A percentile compares a stretch with the other conserved stretches of the same genome.
Conservation (phyloP, 2,888 invertebrate species). For the Clitarchus hookeri region DNA sequence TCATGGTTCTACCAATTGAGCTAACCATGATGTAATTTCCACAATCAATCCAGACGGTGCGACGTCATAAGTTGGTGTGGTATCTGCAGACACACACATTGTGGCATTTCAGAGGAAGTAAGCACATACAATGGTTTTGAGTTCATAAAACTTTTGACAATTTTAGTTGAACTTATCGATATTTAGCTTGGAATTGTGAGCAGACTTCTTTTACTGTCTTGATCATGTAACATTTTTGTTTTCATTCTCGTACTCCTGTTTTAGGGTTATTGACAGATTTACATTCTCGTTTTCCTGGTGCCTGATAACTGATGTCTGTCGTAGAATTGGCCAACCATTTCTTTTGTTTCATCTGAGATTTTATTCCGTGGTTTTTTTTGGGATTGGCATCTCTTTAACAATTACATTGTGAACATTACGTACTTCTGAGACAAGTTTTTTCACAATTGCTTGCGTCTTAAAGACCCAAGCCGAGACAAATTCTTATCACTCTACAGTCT, state of each 20-base stretch:
- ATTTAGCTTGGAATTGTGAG: background rate
- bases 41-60: no score
- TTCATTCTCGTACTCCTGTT: background rate
- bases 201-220: background rate
- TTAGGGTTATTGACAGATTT: background rate
- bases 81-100: background rate
- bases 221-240: constrained; percentile 2
- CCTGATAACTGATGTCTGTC: constrained; percentile 8
- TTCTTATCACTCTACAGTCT: background rate
- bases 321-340: background rate
- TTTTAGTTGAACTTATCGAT: background rate
- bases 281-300: background rate
- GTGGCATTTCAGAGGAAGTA: constrained; percentile 14
- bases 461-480: background rate
- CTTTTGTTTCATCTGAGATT: background rate
- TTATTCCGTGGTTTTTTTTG: background rate
- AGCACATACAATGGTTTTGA: background rate
- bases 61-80: no score
- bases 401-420: background rate
- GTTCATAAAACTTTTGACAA: background rate
- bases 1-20: no score
- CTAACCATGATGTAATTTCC: no score
- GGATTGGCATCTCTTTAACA: background rate
- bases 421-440: background rate
- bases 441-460: background rate